Evolutionary conservation across 2,888 invertebrate species (phyloP).

Genomic region (Meteorus cinctellus): DNA sequence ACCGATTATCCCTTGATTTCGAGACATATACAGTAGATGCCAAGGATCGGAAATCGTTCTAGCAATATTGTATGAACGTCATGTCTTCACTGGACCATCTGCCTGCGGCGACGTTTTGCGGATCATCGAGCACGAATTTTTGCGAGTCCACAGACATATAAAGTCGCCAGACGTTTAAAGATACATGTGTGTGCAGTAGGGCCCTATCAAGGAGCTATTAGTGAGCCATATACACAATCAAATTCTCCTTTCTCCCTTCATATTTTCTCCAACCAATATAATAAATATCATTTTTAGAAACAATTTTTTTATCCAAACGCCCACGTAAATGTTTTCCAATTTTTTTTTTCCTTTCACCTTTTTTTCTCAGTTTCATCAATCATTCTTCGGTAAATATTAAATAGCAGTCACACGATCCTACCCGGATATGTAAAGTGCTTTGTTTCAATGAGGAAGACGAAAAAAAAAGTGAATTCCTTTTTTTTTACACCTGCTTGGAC

Average conservation of each 20-base stretch:
- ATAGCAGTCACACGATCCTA: constrained; percentile 65
- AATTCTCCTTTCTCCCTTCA: neutral
- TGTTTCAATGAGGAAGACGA: constrained; percentile 37
- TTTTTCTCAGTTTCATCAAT: neutral
- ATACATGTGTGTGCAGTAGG: neutral
- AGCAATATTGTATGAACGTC: constrained; percentile 29
- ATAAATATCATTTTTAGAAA: neutral
- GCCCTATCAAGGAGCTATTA: neutral
- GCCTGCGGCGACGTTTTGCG: constrained; percentile 42
- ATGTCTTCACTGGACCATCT: constrained; percentile 30
- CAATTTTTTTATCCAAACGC: neutral
- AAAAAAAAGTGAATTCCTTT: constrained; percentile 3
- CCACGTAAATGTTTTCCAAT: neutral
- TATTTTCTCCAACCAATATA: neutral
- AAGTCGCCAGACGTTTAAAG: neutral
- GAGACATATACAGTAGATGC: constrained; percentile 7
- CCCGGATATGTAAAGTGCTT: constrained; percentile 58
- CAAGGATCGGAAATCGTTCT: constrained; percentile 34
- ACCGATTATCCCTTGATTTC: constrained; percentile 37
- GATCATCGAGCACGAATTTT: constrained; percentile 35
- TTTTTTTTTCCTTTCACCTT: constrained; percentile 4
- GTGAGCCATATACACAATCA: neutral
- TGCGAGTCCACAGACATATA: neutral
- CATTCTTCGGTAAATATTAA: constrained; percentile 46
- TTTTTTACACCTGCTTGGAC: constrained; percentile 24